Percentiles rank a stretch among this genome's conserved stretches.
Conservation (phyloP, 2,797 vertebrate species). For the Anguilla anguilla region DNA sequence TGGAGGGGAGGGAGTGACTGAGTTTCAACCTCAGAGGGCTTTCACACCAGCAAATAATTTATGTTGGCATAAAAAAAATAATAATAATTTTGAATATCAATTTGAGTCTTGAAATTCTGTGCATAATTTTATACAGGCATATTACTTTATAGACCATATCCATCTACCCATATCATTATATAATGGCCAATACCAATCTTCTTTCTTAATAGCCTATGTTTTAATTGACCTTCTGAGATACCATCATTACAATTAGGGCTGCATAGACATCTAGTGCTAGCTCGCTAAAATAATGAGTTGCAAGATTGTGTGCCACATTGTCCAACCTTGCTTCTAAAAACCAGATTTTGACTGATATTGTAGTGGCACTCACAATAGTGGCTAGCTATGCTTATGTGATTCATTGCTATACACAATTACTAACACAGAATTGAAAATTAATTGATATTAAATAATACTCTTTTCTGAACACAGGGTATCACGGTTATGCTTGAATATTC, state of each 20-base stretch:
- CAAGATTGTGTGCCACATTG: background rate
- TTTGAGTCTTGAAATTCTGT: background rate
- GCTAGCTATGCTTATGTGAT: background rate
- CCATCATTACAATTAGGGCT: background rate
- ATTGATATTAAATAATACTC: too few relatives aligned
- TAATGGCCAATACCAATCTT: background rate
- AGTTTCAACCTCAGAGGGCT: background rate
- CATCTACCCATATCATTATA: background rate
- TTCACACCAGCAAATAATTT: background rate
- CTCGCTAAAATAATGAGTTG: background rate
- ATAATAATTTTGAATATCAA: background rate
- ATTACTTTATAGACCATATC: background rate
- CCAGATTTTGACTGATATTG: background rate
- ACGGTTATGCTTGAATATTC: too few relatives aligned
- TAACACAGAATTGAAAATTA: too few relatives aligned
- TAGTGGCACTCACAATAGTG: background rate
- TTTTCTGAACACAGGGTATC: too few relatives aligned
- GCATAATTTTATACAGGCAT: background rate
- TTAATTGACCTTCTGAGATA: background rate
- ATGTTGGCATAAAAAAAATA: background rate
- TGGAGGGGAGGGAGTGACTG: background rate
- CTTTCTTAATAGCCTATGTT: background rate
- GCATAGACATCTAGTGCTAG: background rate
- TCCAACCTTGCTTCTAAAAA: background rate
- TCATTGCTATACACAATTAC: background rate